Evolutionary conservation across 2,797 vertebrate species (phyloP).

Genomic region (Dendrocincla fuliginosa): DNA sequence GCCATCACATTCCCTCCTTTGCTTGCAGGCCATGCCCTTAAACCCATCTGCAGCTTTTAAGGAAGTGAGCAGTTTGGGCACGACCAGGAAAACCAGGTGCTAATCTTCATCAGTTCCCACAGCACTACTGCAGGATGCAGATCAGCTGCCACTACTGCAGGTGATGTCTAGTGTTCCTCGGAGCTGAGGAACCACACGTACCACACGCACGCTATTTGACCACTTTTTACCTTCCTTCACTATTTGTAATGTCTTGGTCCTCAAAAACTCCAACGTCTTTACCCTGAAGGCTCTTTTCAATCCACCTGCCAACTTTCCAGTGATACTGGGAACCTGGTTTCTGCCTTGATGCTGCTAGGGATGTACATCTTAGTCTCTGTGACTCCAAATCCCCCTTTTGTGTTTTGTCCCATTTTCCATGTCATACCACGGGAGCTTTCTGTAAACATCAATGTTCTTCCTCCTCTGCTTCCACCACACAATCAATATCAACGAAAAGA

Average conservation of each 20-base stretch:
- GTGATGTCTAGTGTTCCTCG: not conserved
- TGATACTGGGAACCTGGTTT: not conserved
- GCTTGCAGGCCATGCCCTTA: not conserved
- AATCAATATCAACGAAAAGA: not conserved
- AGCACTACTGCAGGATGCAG: fast-evolving
- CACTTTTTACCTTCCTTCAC: not conserved
- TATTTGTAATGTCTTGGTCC: fast-evolving
- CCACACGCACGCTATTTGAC: not conserved
- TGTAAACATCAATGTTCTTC: not conserved
- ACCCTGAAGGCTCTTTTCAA: not conserved
- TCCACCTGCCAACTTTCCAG: not conserved
- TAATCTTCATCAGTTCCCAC: not conserved
- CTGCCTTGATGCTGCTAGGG: not conserved
- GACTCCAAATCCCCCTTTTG: not conserved
- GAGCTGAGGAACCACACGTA: not conserved
- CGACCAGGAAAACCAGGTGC: not conserved
- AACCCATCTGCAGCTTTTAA: not conserved
- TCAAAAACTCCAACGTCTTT: not conserved
- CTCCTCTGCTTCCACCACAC: not conserved
- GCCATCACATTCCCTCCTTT: not conserved
- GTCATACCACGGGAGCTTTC: not conserved
- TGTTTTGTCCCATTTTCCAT: not conserved
- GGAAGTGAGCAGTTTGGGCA: not conserved
- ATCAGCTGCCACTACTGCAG: not conserved
- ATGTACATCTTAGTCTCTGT: not conserved